A percentile compares a stretch with the other conserved stretches of the same genome.
Evolutionary conservation across 2,888 invertebrate species (phyloP).

Genomic region (Selenia dentaria): DNA sequence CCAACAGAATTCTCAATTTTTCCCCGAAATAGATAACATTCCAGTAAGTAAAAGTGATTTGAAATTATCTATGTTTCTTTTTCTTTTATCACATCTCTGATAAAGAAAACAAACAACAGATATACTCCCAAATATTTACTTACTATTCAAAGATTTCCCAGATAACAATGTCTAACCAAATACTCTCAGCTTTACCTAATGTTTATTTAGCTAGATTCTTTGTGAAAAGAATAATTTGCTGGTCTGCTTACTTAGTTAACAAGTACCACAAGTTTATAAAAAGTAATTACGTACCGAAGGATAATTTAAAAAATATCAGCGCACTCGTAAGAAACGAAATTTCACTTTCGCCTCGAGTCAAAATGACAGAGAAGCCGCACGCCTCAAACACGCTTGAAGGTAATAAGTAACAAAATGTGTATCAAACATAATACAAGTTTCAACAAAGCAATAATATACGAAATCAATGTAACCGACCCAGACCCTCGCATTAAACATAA

Average conservation of each 20-base stretch:
- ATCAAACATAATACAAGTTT: slow-evolving; percentile 40
- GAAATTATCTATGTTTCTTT: slow-evolving; percentile 20
- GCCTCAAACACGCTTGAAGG: slow-evolving; percentile 9
- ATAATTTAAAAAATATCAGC: slow-evolving; percentile 28
- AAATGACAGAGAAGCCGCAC: not conserved
- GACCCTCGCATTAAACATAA: slow-evolving; percentile 57
- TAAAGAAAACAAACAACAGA: slow-evolving; percentile 38
- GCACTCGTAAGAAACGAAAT: slow-evolving; percentile 15
- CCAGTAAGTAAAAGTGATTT: slow-evolving; percentile 14
- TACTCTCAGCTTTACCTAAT: slow-evolving; percentile 18
- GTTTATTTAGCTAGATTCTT: slow-evolving; percentile 10
- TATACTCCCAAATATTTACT: slow-evolving; percentile 29
- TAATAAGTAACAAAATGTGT: slow-evolving; percentile 10
- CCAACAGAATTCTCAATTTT: slow-evolving; percentile 13
- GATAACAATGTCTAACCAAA: slow-evolving; percentile 12
- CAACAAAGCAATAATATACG: slow-evolving; percentile 48
- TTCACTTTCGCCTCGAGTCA: slow-evolving; percentile 23
- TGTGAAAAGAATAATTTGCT: slow-evolving; percentile 27
- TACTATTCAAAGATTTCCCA: slow-evolving; percentile 20
- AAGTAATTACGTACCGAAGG: slow-evolving; percentile 19
- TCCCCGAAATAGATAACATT: slow-evolving; percentile 27
- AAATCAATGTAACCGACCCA: slow-evolving; percentile 56
- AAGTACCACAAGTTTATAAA: slow-evolving; percentile 9
- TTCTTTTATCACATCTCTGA: slow-evolving; percentile 30
- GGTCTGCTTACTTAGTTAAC: slow-evolving; percentile 30